Evolutionary conservation across 2,797 vertebrate genomes (phyloP).

Genomic region (Phrynocephalus forsythii): DNA sequence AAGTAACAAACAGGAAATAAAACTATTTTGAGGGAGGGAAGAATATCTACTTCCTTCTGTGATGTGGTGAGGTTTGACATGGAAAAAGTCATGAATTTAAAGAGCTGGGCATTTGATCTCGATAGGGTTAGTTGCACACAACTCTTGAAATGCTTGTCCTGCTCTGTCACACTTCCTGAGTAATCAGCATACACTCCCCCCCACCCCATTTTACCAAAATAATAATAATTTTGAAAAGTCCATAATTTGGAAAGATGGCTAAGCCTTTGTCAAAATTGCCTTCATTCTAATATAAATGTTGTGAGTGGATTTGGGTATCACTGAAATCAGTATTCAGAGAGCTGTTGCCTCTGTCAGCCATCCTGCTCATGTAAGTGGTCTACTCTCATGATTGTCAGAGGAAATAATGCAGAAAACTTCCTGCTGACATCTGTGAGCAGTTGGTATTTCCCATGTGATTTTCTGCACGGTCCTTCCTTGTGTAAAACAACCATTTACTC

Average conservation of each 20-base stretch:
- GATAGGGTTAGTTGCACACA: not conserved
- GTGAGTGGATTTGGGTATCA: slow-evolving; percentile 11
- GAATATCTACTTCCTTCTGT: not conserved
- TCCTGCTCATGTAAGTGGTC: not conserved
- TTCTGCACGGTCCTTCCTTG: not conserved
- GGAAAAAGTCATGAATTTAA: not conserved
- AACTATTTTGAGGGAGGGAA: no score
- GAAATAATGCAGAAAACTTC: not conserved
- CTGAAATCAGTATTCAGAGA: not conserved
- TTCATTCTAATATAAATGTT: slow-evolving; percentile 6
- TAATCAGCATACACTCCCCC: no score
- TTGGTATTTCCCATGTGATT: not conserved
- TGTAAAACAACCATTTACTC: not conserved
- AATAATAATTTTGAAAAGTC: not conserved
- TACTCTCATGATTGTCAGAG: not conserved
- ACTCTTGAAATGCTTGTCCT: not conserved
- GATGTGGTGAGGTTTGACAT: not conserved
- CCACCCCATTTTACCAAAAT: not conserved
- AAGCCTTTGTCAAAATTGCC: not conserved
- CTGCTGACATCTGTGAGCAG: not conserved
- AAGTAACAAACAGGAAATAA: not conserved
- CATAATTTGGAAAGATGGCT: not conserved
- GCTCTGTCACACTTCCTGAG: not conserved
- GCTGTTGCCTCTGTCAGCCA: not conserved
- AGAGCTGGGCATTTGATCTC: not conserved